Conservation (phyloP, 1,140 invertebrate genomes). For the Halictus rubicundus region DNA sequence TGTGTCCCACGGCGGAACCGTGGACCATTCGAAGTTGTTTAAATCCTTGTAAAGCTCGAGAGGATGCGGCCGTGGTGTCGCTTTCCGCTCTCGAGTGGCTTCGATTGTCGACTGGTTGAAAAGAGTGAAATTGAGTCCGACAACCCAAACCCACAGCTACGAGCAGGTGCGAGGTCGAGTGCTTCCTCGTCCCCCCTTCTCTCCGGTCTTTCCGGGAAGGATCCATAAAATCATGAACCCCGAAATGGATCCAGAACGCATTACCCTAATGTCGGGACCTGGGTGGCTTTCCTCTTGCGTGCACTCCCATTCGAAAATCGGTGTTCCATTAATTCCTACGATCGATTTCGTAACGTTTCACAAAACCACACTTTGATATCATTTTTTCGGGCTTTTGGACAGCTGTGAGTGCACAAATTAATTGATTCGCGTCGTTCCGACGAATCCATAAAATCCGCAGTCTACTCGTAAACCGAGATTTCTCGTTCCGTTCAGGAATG, state of each 20-base stretch:
- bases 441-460: no score
- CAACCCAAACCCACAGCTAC: conserved; percentile 41
- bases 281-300: neutral
- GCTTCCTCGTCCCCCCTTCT: neutral
- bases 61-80: conserved; percentile 70
- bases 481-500: neutral
- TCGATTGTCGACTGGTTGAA: conserved; percentile 72
- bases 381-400: no score
- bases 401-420: no score
- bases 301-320: neutral
- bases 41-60: conserved; percentile 77
- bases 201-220: conserved; percentile 31
- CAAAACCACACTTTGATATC: no score
- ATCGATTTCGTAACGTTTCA: no score
- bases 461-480: no score
- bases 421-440: no score
- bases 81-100: conserved; percentile 75
- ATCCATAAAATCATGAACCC: conserved; percentile 42
- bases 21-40: conserved; percentile 75
- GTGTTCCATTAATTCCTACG: no score
- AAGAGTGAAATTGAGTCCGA: conserved; percentile 65
- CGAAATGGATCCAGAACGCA: conserved; percentile 44
- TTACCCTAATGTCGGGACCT: conserved; percentile 17
- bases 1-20: conserved; percentile 53
- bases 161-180: conserved; percentile 55